Conservation (phyloP, 2,113 vertebrate species). For the Syrrhaptes paradoxus region DNA sequence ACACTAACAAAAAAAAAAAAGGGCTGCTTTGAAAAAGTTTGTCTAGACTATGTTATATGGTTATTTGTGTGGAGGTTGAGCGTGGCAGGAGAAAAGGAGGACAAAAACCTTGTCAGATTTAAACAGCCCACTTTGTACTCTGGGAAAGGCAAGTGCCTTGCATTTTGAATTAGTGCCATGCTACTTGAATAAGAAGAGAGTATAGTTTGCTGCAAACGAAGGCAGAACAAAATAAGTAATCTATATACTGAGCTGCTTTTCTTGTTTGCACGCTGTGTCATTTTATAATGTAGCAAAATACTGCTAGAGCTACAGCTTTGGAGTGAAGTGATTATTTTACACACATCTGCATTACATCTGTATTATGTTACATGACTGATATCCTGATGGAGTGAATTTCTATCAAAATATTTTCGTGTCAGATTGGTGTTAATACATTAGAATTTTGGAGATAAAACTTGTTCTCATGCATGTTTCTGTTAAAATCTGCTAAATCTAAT, state of each 20-base stretch:
- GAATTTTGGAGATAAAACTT: not conserved
- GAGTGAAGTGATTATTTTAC: constrained; percentile 2
- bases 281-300: not conserved
- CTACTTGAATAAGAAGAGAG: not conserved
- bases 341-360: not conserved
- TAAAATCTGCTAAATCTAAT: not conserved
- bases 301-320: not conserved
- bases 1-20: not conserved
- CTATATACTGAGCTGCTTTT: not conserved
- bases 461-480: not conserved
- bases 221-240: not conserved
- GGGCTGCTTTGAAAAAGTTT: not conserved
- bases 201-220: not conserved
- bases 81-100: not conserved
- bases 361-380: not conserved
- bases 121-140: not conserved
- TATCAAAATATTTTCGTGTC: not conserved
- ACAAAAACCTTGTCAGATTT: not conserved
- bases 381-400: not conserved
- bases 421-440: not conserved
- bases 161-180: not conserved
- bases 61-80: not conserved
- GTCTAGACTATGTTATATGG: not conserved
- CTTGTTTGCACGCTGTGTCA: not conserved
- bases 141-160: not conserved